A percentile compares a stretch with the other conserved stretches of the same genome.
Evolutionary conservation across 2,797 vertebrate species (phyloP).

Genomic region (Chromobotia macracanthus): DNA sequence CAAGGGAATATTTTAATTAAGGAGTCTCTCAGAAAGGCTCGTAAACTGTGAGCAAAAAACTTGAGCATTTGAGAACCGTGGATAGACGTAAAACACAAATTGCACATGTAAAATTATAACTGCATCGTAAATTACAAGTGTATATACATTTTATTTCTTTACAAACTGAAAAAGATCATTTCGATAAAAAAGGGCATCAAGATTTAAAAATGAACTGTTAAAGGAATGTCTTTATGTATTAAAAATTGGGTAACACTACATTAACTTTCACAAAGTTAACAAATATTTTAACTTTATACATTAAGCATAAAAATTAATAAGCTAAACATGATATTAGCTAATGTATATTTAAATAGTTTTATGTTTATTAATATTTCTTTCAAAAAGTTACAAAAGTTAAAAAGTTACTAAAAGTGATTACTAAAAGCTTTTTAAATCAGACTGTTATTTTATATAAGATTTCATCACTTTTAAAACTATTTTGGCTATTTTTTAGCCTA

Average conservation of each 20-base stretch:
- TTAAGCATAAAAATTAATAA: not conserved
- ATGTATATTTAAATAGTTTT: not conserved
- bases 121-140: slow-evolving; percentile 10
- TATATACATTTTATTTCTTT: no score
- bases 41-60: slow-evolving; percentile 38
- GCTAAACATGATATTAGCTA: not conserved
- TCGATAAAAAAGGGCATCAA: not conserved
- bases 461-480: no score
- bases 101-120: not conserved
- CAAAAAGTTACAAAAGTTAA: not conserved
- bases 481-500: not conserved
- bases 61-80: no score
- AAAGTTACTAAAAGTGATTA: no score
- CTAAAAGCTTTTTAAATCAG: not conserved
- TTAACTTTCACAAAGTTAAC: not conserved
- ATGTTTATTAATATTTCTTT: no score
- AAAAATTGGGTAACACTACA: not conserved
- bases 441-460: not conserved
- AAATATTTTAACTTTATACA: not conserved
- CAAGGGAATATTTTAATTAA: slow-evolving; percentile 52
- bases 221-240: not conserved
- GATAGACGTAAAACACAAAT: slow-evolving; percentile 20
- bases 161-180: not conserved
- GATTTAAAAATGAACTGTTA: not conserved
- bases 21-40: slow-evolving; percentile 9